phyloP scores from a whole-genome alignment of 2,797 vertebrate species.

The Anguilla obscura region DNA sequence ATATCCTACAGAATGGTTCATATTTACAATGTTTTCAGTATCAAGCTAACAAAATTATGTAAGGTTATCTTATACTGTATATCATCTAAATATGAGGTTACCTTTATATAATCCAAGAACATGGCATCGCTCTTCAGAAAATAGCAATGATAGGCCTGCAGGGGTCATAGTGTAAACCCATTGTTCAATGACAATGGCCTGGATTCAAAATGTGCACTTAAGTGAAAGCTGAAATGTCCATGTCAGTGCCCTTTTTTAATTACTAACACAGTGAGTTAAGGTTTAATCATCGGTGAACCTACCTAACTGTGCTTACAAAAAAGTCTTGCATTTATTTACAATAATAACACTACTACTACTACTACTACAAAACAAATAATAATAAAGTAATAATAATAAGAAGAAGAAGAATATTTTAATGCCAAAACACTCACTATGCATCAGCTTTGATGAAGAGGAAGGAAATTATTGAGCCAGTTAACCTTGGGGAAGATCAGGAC shows the following conservation, averaged over 20 bases:
- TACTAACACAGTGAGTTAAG: not conserved
- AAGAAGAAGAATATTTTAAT: not conserved
- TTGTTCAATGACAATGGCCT: not conserved
- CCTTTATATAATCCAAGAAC: not conserved
- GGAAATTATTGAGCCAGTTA: too few species aligned
- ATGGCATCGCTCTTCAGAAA: not conserved
- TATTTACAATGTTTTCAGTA: not conserved
- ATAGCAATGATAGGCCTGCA: not conserved
- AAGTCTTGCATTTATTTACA: not conserved
- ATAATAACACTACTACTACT: not conserved
- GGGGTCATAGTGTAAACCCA: not conserved
- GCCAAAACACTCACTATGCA: too few species aligned
- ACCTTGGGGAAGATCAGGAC: too few species aligned
- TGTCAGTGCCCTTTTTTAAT: not conserved
- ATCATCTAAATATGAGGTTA: too few species aligned
- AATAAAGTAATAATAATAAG: too few species aligned
- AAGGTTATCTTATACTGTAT: not conserved
- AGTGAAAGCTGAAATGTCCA: not conserved
- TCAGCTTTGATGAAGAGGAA: too few species aligned
- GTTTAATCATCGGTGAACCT: not conserved
- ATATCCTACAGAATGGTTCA: conserved; percentile 44
- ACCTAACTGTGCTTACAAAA: too few species aligned
- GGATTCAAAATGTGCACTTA: not conserved
- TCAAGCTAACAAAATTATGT: not conserved
- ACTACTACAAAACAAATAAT: too few species aligned